Base-by-base conservation (phyloP, 1,140 invertebrate genomes). In the Ctenoplectra terminalis region DNA sequence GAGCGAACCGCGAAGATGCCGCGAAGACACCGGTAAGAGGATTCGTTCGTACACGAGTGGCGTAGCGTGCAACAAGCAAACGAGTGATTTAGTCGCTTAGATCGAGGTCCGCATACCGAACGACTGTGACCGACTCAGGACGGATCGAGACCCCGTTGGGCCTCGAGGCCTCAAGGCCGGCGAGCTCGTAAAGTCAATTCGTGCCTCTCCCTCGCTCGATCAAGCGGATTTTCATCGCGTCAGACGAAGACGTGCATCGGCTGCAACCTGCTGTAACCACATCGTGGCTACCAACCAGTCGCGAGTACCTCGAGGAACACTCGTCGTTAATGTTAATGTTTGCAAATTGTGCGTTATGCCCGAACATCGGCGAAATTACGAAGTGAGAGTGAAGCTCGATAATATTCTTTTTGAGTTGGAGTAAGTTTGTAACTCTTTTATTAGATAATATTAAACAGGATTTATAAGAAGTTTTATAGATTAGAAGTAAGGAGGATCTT, bases 101-200 rank as follows among this genome's bases (percentile, higher is more conserved):
- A 83, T 83, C 87, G 87, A 89, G 88, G 82, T 85, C 87, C 88
- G 87, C 87, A 88, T 89, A 89, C 85, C 85, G 83, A 86, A 82
- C 83, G 63, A 86, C 78, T 86, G 48, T 84, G 87, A 88, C 87
- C 87, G 87, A 88, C 77, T 88, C 80, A 56, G 84, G 50, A 84
- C 81, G 83, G 86, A 88, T 86, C 83, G 81, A 77, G 82, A 87
- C 85, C 82, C 66, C 86, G 86, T 87, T 84, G 78, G 75, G 75
- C 84, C 87, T 85, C 84, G 86, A 81, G 80, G 77, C 78, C 81
- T 80, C 87, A 89, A 89, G 88, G 88, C 83, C 88, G 87, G 61
- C 81, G 79, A 78, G 85, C 83, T 87, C 88, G 87, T 88, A 87
- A 88, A 88, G 82, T 46, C 74, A 82, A 86, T 83, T 87, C 78